Base-by-base conservation (phyloP, 2,797 vertebrate species). In the Acanthurus lineatus region DNA sequence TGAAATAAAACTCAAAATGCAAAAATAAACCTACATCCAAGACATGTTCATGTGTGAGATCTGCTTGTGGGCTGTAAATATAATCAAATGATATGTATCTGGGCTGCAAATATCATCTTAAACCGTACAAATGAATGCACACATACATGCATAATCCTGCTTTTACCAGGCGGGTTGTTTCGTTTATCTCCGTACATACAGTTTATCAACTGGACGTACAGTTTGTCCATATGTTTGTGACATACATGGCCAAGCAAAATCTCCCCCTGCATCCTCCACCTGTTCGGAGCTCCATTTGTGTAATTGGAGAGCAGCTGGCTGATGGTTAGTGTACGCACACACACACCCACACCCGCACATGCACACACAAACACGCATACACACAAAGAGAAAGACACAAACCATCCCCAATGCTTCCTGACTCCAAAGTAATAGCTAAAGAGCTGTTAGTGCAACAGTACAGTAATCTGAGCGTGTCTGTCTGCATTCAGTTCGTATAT, bases 11-110 rank as follows among this genome's bases (percentile, higher is more conserved):
- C 32, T 65, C 11, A 48, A 56, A 77, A 81, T 17, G 16, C 22
- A 25, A 67, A 48, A 78, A 76, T 67, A 91, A 75, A 76, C 35
- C 22, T 51, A 45, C 40, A 81, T 69, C 51, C 47, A 70, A 75
- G 19, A 74, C 63, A 62, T 9, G 57, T 61, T 72, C 11, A 67
- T 58, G 25, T 57, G 73, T 77, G 52, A 70, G 61, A 76, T 75
- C 68, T 69, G 51, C 10, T 76, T 73, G 79, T 72, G 84, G 67
- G 83, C 76, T 73, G 76, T 69, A 84, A 78, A 84, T 83, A 53
- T 76, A 76, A 83, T 85, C 65, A 87, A 89, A 90, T 92, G 78
- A 89, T 83, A 89, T 89, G 88, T 68, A 92, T 90, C 80, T 89
- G 68, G 89, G 79, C 73, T 86, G 77, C 74, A 81, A 86, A 78